Conservation (phyloP, 2,797 vertebrate species). For the Oreochromis mossambicus region DNA sequence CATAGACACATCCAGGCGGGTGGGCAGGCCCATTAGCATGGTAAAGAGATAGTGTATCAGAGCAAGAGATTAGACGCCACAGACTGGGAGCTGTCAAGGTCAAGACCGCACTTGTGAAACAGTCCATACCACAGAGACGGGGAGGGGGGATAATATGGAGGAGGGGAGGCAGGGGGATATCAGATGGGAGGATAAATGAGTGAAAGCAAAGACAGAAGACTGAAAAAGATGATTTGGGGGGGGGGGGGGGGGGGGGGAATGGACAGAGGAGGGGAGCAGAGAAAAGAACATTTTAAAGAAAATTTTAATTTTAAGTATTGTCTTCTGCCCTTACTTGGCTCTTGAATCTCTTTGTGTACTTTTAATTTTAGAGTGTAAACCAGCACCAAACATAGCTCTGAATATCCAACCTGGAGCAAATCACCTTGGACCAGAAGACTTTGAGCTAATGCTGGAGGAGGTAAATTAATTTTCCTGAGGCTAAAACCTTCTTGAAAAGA, state of each 20-base stretch:
- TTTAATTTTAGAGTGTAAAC: conserved; percentile 43
- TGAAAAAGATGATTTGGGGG: background rate
- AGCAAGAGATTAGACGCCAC: conserved; percentile 75
- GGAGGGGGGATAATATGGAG: conserved; percentile 22
- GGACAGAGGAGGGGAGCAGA: background rate
- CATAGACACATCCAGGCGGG: conserved; percentile 51
- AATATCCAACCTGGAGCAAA: conserved; percentile 82
- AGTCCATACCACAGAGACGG: conserved; percentile 46
- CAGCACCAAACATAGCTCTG: conserved; percentile 78
- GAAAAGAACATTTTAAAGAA: background rate
- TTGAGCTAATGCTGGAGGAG: conserved; percentile 83
- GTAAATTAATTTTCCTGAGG: conserved; percentile 55
- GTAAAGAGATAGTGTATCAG: conserved; percentile 78
- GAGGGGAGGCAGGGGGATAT: conserved; percentile 21
- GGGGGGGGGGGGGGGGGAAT: too few species aligned
- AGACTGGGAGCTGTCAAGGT: conserved; percentile 79
- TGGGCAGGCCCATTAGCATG: conserved; percentile 76
- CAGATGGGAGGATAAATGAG: conserved; percentile 24
- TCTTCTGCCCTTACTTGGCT: background rate
- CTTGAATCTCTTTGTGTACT: background rate
- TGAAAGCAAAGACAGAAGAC: conserved; percentile 1
- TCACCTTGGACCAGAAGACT: conserved; percentile 81
- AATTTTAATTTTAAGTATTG: conserved; percentile 17
- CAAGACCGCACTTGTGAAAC: conserved; percentile 77
- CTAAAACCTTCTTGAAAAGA: background rate